Evolutionary conservation across 92 coral and sea anemone genomes (phyloP).

Genomic region (Epizoanthus fatuus): DNA sequence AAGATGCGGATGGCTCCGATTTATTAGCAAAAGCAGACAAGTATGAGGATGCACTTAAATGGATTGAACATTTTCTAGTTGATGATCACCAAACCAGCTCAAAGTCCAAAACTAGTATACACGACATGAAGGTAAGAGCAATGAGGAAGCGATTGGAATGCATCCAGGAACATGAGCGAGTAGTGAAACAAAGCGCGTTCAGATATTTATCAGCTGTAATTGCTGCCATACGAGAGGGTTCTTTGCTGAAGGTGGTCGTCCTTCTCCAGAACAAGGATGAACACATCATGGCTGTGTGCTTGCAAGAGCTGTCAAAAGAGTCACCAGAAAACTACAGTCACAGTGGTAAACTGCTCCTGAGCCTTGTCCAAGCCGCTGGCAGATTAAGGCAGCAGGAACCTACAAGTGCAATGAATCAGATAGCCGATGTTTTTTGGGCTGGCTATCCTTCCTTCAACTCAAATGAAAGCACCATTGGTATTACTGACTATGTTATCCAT

Average conservation of each 20-base stretch:
- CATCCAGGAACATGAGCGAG: slow-evolving; percentile 15
- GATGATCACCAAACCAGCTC: not conserved
- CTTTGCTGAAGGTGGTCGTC: slow-evolving; percentile 27
- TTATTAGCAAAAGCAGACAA: slow-evolving; percentile 10
- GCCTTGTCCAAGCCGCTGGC: slow-evolving; percentile 34
- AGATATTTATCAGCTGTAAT: slow-evolving; percentile 14
- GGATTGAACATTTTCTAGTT: slow-evolving; percentile 10
- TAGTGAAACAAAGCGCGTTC: not conserved
- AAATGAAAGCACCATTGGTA: not conserved
- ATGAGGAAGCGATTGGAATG: slow-evolving; percentile 27
- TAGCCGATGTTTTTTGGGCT: slow-evolving; percentile 53
- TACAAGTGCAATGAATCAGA: slow-evolving; percentile 39
- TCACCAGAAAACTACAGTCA: slow-evolving; percentile 19
- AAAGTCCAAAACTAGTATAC: not conserved
- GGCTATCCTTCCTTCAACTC: slow-evolving; percentile 20
- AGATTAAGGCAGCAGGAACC: not conserved
- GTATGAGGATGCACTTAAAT: slow-evolving; percentile 19
- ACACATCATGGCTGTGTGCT: slow-evolving; percentile 29
- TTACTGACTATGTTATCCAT: slow-evolving; percentile 32
- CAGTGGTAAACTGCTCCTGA: slow-evolving; percentile 36
- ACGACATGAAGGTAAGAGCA: slow-evolving; percentile 16
- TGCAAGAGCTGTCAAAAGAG: slow-evolving; percentile 32
- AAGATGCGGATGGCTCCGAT: slow-evolving; percentile 12
- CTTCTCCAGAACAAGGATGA: slow-evolving; percentile 19
- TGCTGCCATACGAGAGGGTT: slow-evolving; percentile 42